Conservation (phyloP, 2,888 invertebrate species). For the Lithophane leautieri region DNA sequence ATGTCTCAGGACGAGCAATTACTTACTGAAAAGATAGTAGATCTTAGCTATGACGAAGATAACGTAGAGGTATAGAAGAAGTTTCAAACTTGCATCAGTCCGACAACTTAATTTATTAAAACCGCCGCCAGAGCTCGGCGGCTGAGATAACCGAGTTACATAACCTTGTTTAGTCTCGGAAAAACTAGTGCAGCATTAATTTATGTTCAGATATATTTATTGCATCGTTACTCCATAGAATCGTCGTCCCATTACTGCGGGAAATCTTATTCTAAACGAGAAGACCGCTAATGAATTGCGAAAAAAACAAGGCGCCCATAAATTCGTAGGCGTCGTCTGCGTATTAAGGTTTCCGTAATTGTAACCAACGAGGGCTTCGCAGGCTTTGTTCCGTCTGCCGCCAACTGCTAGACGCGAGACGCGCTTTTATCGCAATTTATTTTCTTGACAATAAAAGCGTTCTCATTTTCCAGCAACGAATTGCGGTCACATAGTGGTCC, state of each 20-base stretch:
- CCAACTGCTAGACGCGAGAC: conserved; percentile 54
- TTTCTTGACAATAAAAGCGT: conserved; percentile 79
- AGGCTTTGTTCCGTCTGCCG: conserved; percentile 70
- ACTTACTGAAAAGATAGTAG: conserved; percentile 48
- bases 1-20: conserved; percentile 41
- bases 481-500: conserved; percentile 81
- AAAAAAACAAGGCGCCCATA: conserved; percentile 72
- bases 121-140: conserved; percentile 43
- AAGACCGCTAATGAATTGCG: conserved; percentile 59
- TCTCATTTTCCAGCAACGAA: conserved; percentile 78
- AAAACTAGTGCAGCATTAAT: conserved; percentile 49
- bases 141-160: conserved; percentile 51
- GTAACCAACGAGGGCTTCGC: conserved; percentile 68
- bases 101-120: conserved; percentile 61
- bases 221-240: conserved; percentile 56
- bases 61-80: conserved; percentile 53
- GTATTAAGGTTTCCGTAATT: conserved; percentile 79
- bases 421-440: conserved; percentile 71
- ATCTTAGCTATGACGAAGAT: conserved; percentile 51
- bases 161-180: conserved; percentile 48
- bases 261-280: conserved; percentile 63
- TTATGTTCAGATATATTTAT: conserved; percentile 59
- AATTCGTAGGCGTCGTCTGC: conserved; percentile 73
- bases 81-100: conserved; percentile 58
- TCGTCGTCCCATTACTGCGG: conserved; percentile 53